Percentiles rank a stretch among this genome's conserved stretches.
Evolutionary conservation across 2,113 vertebrate species (phyloP).

Genomic region (Menidia beryllina): DNA sequence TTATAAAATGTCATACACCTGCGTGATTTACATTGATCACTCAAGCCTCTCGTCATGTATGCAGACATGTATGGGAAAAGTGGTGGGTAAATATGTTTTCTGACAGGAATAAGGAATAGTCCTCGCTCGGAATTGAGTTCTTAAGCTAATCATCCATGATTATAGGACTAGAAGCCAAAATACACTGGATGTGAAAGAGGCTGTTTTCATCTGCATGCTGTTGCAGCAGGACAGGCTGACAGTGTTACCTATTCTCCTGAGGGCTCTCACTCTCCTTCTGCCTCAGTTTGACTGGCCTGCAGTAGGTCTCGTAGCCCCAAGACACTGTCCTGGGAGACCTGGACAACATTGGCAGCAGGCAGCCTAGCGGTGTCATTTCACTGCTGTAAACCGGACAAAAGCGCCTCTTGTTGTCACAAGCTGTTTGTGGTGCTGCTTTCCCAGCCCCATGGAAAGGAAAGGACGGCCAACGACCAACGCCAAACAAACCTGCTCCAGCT

Average conservation of each 20-base stretch:
- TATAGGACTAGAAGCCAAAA: constrained; percentile 74
- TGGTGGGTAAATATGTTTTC: constrained; percentile 70
- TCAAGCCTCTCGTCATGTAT: constrained; percentile 51
- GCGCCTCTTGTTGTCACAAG: constrained; percentile 77
- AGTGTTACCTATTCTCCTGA: constrained; percentile 70
- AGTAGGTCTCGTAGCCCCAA: constrained; percentile 49
- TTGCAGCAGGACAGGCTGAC: constrained; percentile 57
- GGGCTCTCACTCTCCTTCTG: constrained; percentile 63
- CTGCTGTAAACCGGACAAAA: constrained; percentile 73
- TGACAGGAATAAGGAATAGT: constrained; percentile 72
- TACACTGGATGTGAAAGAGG: constrained; percentile 75
- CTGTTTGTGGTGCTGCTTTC: constrained; percentile 73
- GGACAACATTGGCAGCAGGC: constrained; percentile 64
- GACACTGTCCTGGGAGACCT: constrained; percentile 71
- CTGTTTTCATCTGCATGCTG: constrained; percentile 72
- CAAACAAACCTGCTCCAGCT: constrained; percentile 80
- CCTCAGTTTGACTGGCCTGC: constrained; percentile 40
- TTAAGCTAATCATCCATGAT: constrained; percentile 76
- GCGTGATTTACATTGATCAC: constrained; percentile 53
- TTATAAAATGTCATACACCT: constrained; percentile 46
- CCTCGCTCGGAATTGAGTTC: constrained; percentile 69
- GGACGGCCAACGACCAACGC: constrained; percentile 72
- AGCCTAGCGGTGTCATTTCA: constrained; percentile 69
- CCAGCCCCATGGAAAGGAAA: constrained; percentile 79
- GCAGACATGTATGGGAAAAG: constrained; percentile 61